A percentile compares a stretch with the other conserved stretches of the same genome.
phyloP scores from a whole-genome alignment of 2,797 vertebrate genomes.

The Octomys mimax region DNA sequence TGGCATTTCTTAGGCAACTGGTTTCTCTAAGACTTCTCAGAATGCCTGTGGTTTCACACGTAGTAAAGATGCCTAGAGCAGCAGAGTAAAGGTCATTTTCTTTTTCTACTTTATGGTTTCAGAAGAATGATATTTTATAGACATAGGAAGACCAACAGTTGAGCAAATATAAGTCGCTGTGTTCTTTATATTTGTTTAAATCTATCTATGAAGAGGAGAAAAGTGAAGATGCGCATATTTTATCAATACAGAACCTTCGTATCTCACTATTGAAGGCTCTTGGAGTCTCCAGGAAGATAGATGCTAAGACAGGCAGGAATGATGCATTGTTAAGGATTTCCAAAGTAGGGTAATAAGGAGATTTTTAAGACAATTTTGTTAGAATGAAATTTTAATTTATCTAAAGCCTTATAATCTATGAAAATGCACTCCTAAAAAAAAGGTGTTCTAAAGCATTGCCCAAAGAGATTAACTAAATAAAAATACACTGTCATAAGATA shows the following conservation, averaged over 20 bases:
- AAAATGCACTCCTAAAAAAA: not conserved
- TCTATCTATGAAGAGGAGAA: not conserved
- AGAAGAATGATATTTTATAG: not conserved
- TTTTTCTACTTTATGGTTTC: not conserved
- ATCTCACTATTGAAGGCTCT: not conserved
- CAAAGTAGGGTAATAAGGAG: too few species aligned
- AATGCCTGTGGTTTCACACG: not conserved
- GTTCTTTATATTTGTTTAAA: not conserved
- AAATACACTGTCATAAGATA: fast-evolving
- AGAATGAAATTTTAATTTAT: not conserved
- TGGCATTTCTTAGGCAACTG: not conserved
- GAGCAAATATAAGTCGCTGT: fast-evolving
- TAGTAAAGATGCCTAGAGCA: not conserved
- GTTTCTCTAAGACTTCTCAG: not conserved
- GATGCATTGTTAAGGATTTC: fast-evolving
- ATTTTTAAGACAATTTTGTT: not conserved
- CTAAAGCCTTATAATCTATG: not conserved
- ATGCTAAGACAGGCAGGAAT: fast-evolving
- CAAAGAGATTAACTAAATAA: fast-evolving
- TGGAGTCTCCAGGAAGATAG: not conserved
- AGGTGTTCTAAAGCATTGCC: fast-evolving
- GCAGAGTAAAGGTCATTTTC: too few species aligned
- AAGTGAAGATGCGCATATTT: not conserved
- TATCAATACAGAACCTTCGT: not conserved
- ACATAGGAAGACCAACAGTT: not conserved